Evolutionary conservation across 1,140 invertebrate genomes (phyloP), one percentile per base, ranked within the genome.

Genomic region (Brachionus paranguensis): DNA sequence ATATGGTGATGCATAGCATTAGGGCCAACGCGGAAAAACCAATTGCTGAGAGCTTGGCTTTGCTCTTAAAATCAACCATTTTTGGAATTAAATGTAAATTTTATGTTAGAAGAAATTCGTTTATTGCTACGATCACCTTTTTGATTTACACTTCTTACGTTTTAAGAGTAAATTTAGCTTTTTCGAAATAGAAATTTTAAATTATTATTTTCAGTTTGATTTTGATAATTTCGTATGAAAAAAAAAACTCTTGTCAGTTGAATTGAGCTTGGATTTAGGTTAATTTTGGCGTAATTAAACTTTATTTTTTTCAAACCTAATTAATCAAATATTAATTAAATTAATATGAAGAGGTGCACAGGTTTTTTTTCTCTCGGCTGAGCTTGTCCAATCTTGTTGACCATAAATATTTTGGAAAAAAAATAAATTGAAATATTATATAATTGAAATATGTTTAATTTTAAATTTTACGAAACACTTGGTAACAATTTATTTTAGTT

Each of bases 321-420:
- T 60, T 60, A 60, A 60, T 60, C 53, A 60, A 60, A 60, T 60
- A 60, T 60, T 60, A 60, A 60, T 60, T 60, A 60, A 60, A 60
- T 60, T 60, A 60, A 60, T 20, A 60, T 20, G 53, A 60, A 60
- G 53, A 60, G n/a, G 53, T 60, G 53, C 53, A 10, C 53, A 20
- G 8, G 53, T 60, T 60, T 60, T 53, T 37, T 37, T 53, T 60
- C 17, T 60, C 53, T 60, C 17, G 53, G 20, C 17, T 20, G 8
- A 60, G 20, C 53, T 60, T 60, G 53, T 20, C 53, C 20, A 60
- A 10, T 60, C 17, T 60, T 60, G 17, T 8, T 60, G 53, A 20
- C 53, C 53, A 60, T 60, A 60, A 24, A 60, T 60, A 20, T 60
- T 60, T 60, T 60, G n/a, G 53, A 4, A 17, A 20, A 55, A 55